Percentiles rank a stretch among this genome's conserved stretches.
Evolutionary conservation across 2,113 vertebrate genomes (phyloP).

Genomic region (Ptyas mucosa): DNA sequence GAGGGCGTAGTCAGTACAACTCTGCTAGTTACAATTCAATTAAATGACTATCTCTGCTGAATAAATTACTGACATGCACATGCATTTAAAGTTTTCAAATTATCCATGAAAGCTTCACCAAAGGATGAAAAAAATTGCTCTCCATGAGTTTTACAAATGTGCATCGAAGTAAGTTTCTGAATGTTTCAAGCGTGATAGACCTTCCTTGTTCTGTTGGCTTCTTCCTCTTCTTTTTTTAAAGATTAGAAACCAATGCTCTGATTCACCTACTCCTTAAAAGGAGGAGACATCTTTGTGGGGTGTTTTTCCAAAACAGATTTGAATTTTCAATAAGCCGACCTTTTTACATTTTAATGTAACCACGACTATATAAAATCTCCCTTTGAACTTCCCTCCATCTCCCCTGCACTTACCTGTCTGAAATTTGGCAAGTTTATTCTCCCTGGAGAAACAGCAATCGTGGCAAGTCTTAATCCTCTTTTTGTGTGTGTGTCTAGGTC

Average conservation of each 20-base stretch:
- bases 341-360: not conserved
- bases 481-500: not conserved
- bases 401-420: not conserved
- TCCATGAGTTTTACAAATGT: slow-evolving; percentile 33
- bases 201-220: not conserved
- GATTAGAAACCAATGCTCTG: slow-evolving; percentile 7
- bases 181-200: not conserved
- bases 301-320: not conserved
- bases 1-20: slow-evolving; percentile 18
- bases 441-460: not conserved
- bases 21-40: slow-evolving; percentile 52
- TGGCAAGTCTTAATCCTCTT: not conserved
- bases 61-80: slow-evolving; percentile 47
- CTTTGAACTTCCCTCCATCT: not conserved
- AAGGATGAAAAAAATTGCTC: not conserved
- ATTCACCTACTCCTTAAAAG: slow-evolving; percentile 1
- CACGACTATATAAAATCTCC: not conserved
- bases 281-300: slow-evolving; percentile 33
- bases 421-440: not conserved
- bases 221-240: slow-evolving; percentile 8
- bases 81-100: slow-evolving; percentile 40
- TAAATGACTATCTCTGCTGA: slow-evolving; percentile 38
- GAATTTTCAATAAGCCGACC: not conserved
- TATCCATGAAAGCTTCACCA: slow-evolving; percentile 40
- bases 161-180: slow-evolving; percentile 30